phyloP scores from a whole-genome alignment of 35 echinoderm and acorn worm genomes.

The Amphiura filiformis region DNA sequence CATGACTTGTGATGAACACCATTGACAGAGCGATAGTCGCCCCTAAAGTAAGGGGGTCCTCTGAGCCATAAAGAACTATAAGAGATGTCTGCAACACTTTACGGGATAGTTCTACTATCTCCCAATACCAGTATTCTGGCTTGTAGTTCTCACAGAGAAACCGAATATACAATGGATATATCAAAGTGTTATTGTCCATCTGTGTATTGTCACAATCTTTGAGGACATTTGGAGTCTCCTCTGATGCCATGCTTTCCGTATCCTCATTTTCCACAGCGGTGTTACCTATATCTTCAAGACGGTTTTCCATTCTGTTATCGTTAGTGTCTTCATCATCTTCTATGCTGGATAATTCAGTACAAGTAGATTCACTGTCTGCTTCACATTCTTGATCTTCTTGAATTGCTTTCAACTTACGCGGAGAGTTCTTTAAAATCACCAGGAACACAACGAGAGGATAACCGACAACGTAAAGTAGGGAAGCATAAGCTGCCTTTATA shows the following conservation, averaged over 20 bases:
- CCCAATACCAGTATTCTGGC: constrained; percentile 50
- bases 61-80: constrained; percentile 22
- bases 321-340: not conserved
- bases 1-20: constrained; percentile 29
- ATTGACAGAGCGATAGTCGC: constrained; percentile 31
- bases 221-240: too few species aligned
- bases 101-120: constrained; percentile 40
- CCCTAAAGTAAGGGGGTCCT: constrained; percentile 23
- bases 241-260: too few species aligned
- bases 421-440: not conserved
- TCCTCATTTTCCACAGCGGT: too few species aligned
- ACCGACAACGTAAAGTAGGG: constrained; percentile 16
- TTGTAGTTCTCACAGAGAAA: constrained; percentile 63
- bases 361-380: not conserved
- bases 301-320: not conserved
- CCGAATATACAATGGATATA: constrained; percentile 1
- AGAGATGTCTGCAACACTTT: constrained; percentile 42
- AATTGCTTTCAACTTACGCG: not conserved
- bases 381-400: not conserved
- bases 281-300: too few species aligned
- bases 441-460: constrained; percentile 32
- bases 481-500: not conserved
- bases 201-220: not conserved
- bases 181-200: not conserved
- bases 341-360: not conserved